Base-by-base conservation (phyloP, 2,797 vertebrate species). In the Vireo griseus region DNA sequence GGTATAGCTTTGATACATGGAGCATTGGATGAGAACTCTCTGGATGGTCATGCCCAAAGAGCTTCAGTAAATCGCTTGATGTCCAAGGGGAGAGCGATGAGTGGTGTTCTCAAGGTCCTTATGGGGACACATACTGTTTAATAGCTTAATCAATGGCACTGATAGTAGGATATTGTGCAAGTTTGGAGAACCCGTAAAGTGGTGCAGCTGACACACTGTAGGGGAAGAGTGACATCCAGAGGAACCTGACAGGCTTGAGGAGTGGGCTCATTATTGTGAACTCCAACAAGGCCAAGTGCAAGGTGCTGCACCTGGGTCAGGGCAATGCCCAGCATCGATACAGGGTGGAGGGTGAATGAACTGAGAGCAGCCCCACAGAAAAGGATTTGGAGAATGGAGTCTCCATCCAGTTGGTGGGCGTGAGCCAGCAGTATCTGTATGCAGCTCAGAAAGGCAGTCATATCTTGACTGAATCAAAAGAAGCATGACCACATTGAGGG, bases 291-390 rank as follows among this genome's bases (percentile, higher is more conserved):
- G 5, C 14, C 24, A 62, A 57, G 24, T 26, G 2, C n/a, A n/a
- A 40, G 26, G 5, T n/a, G 11, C 31, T 61, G 42, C 20, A 47
- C 6, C 3, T 31, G 14, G 6, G 7, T 29, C 0, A 0, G 5
- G 5, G 16, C 25, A 58, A 39, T 57, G 17, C 8, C 6, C 44
- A 5, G 1, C 2, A 54, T 10, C 22, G 35, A 0, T 6, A 52
- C 4, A 48, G 35, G 2, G 4, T 58, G 12, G 6, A 9, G 6
- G 11, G 7, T 22, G 21, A 18, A 47, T 7, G 14, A 25, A 31
- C 16, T 22, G 25, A 45, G 29, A 80, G 4, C 33, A 80, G 25
- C 5, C 8, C 31, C 31, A 33, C 6, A 35, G 47, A 28, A 25
- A 42, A 67, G 35, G 54, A 19, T 67, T 39, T 67, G 54, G 19